These are phyloP conservation scores for Papilio gigon DNA, from an alignment of 2,888 invertebrate genomes.

Conservation along the genomic window DNA sequence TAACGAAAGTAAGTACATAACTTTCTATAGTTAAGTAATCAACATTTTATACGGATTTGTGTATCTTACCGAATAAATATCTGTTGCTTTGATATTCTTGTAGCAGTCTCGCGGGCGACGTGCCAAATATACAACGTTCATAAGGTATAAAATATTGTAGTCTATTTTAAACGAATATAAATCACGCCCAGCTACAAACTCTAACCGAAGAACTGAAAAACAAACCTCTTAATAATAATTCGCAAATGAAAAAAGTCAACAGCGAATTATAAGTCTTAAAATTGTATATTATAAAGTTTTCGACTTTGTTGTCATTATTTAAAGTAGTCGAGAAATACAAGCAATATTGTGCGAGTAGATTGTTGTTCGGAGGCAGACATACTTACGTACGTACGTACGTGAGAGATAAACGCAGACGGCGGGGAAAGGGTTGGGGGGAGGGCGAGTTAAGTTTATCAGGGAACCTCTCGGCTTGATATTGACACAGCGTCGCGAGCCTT, in stretches of 20 bases:
- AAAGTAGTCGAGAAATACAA: conserved; percentile 33
- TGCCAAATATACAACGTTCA: conserved; percentile 74
- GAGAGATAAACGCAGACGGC: conserved; percentile 75
- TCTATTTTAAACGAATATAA: conserved; percentile 64
- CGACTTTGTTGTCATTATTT: conserved; percentile 17
- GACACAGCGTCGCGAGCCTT: conserved; percentile 78
- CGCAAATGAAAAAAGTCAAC: conserved; percentile 14
- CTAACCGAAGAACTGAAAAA: conserved; percentile 30
- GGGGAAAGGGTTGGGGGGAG: conserved; percentile 53
- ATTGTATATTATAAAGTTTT: conserved; percentile 15
- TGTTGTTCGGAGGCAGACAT: conserved; percentile 58
- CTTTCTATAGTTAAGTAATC: conserved; percentile 37
- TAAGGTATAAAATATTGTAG: conserved; percentile 67
- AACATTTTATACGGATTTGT: conserved; percentile 53
- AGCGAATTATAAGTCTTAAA: conserved; percentile 14
- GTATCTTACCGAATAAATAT: conserved; percentile 68
- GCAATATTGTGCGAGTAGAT: conserved; percentile 53
- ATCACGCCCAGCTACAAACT: conserved; percentile 49
- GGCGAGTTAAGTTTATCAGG: conserved; percentile 80
- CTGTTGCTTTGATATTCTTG: conserved; percentile 69
- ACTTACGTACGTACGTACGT: conserved; percentile 59
- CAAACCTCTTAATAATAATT: conserved; percentile 46
- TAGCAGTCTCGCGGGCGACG: conserved; percentile 64
- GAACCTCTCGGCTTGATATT: conserved; percentile 80
- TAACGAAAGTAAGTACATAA: conserved; percentile 21